These are phyloP conservation scores for Mungos mungo DNA, from an alignment of 2,113 vertebrate genomes.

Conservation along the genomic window DNA sequence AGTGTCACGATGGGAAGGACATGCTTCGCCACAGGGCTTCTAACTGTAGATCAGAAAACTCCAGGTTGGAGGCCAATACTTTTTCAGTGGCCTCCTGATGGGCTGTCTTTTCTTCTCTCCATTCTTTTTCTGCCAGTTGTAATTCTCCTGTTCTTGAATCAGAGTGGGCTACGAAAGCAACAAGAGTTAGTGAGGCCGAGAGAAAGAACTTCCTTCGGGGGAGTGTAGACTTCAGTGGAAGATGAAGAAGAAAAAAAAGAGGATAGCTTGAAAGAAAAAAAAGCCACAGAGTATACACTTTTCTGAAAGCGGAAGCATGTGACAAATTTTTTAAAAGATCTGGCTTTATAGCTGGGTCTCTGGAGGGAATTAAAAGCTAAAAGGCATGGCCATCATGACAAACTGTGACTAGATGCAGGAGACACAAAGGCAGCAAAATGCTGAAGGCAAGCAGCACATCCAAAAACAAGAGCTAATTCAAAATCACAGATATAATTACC, in stretches of 20 bases:
- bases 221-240: not conserved
- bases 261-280: not conserved
- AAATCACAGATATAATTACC: slow-evolving; percentile 39
- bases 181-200: not conserved
- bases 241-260: not conserved
- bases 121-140: not conserved
- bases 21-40: not conserved
- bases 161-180: not conserved
- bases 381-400: not conserved
- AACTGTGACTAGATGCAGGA: not conserved
- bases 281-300: not conserved
- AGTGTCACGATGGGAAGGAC: not conserved
- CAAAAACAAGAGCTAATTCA: slow-evolving; percentile 47
- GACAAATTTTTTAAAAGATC: slow-evolving; percentile 28
- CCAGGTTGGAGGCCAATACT: not conserved
- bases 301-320: not conserved
- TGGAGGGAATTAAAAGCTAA: slow-evolving; percentile 30
- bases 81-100: not conserved
- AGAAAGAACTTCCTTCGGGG: slow-evolving; percentile 3
- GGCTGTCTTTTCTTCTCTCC: not conserved
- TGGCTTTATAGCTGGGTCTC: slow-evolving; percentile 11
- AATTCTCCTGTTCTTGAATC: not conserved
- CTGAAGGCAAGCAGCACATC: not conserved
- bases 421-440: not conserved
- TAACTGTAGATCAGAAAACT: not conserved